phyloP scores from a whole-genome alignment of 1,140 invertebrate species.

The Atta texana region DNA sequence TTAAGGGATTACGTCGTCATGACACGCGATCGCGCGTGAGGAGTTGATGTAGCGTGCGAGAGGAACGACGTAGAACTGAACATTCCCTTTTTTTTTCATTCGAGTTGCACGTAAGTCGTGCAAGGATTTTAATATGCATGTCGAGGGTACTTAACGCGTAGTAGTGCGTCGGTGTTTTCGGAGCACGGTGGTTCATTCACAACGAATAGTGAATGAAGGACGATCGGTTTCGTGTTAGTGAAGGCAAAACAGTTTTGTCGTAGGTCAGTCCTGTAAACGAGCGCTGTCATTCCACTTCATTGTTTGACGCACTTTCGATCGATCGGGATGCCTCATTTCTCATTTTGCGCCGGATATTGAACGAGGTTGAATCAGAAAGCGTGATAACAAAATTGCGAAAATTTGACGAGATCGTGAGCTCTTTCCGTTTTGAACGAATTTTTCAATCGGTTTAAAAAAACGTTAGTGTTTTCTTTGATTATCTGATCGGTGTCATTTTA shows the following conservation, averaged over 20 bases:
- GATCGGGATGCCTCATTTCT: not conserved
- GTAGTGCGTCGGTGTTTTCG: not conserved
- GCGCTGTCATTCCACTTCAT: slow-evolving; percentile 15
- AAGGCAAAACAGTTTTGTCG: slow-evolving; percentile 75
- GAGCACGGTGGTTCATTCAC: slow-evolving; percentile 40
- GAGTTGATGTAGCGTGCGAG: slow-evolving; percentile 21
- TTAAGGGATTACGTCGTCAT: not conserved
- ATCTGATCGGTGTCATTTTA: not conserved
- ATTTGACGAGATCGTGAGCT: not conserved
- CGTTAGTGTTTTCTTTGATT: not conserved
- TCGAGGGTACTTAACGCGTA: slow-evolving; percentile 27
- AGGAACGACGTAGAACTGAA: not conserved
- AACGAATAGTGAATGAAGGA: slow-evolving; percentile 68
- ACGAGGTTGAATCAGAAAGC: not conserved
- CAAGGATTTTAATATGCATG: not conserved
- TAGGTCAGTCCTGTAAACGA: slow-evolving; percentile 74
- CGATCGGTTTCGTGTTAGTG: slow-evolving; percentile 22
- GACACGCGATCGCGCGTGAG: slow-evolving; percentile 27
- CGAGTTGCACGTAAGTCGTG: not conserved
- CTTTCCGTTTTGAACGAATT: not conserved
- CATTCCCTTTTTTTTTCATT: not conserved
- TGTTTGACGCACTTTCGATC: not conserved
- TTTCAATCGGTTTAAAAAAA: not conserved
- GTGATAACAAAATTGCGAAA: slow-evolving; percentile 42
- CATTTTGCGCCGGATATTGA: not conserved